Evolutionary conservation across 2,888 invertebrate genomes (phyloP).

Genomic region (Parascotia fuliginaria): DNA sequence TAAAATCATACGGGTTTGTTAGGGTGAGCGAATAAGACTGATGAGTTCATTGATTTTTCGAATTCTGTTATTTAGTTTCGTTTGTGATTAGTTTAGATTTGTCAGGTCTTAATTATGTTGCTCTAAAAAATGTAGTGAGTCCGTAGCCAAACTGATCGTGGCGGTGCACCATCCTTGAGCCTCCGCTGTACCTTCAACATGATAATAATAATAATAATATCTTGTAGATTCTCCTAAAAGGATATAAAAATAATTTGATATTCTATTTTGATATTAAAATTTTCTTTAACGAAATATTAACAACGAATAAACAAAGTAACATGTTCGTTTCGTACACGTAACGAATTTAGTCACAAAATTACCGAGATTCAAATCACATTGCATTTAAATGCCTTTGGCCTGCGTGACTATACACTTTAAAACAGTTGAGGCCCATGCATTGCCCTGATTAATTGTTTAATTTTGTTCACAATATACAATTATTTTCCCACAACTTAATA

Average conservation of each 20-base stretch:
- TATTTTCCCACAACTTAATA: conserved; percentile 20
- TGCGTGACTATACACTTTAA: conserved; percentile 57
- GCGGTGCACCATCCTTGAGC: too few relatives aligned
- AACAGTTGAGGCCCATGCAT: conserved; percentile 44
- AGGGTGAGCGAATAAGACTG: conserved; percentile 3
- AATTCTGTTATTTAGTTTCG: not conserved
- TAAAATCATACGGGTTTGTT: conserved; percentile 28
- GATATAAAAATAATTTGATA: too few relatives aligned
- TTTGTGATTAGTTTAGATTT: too few relatives aligned
- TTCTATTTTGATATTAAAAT: too few relatives aligned
- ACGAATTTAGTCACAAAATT: conserved; percentile 28
- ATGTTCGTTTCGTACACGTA: conserved; percentile 18
- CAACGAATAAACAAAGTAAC: too few relatives aligned
- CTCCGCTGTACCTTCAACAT: too few relatives aligned
- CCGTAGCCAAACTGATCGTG: too few relatives aligned
- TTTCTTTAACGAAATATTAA: too few relatives aligned
- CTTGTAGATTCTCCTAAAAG: too few relatives aligned
- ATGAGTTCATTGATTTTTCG: not conserved
- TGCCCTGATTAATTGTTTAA: conserved; percentile 73
- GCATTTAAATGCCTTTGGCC: conserved; percentile 48
- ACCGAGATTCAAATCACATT: conserved; percentile 44
- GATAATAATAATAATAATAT: too few relatives aligned
- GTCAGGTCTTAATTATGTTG: too few relatives aligned
- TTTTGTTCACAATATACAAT: conserved; percentile 53
- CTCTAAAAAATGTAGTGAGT: too few relatives aligned